Evolutionary conservation across 1,140 invertebrate genomes (phyloP).

Genomic region (Lordiphosa clarofinis): DNA sequence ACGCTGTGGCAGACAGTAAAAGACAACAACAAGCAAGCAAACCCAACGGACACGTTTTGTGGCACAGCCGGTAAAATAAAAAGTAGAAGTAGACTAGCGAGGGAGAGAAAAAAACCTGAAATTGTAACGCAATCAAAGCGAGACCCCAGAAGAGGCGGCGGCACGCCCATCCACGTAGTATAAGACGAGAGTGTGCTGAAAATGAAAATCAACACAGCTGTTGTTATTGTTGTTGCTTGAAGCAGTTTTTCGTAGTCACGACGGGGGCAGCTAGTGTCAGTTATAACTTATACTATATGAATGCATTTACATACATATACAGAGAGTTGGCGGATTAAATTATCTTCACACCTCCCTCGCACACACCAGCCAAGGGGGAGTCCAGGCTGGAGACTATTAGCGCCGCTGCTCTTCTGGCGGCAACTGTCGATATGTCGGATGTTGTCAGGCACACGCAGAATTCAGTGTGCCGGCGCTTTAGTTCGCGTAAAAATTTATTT

Average conservation of each 20-base stretch:
- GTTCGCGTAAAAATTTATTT: conserved; percentile 46
- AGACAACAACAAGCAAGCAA: conserved; percentile 36
- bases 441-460: conserved; percentile 57
- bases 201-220: conserved; percentile 74
- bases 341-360: conserved; percentile 46
- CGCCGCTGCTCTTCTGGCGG: conserved; percentile 4
- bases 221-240: conserved; percentile 2
- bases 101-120: conserved; percentile 64
- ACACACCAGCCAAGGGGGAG: not conserved
- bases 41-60: conserved; percentile 65
- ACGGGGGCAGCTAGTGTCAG: conserved; percentile 16
- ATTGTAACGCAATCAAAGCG: conserved; percentile 77
- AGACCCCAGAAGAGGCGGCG: conserved; percentile 41
- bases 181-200: conserved; percentile 56
- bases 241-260: conserved; percentile 11
- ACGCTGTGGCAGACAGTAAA: conserved; percentile 52
- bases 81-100: conserved; percentile 58
- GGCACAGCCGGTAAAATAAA: conserved; percentile 61
- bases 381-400: conserved; percentile 5
- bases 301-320: conserved; percentile 19
- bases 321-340: conserved; percentile 60
- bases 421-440: conserved; percentile 68
- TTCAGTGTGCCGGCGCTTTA: conserved; percentile 39
- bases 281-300: conserved; percentile 28
- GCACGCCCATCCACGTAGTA: conserved; percentile 30